Conservation (phyloP, 2,113 vertebrate species). For the Lynx canadensis region DNA sequence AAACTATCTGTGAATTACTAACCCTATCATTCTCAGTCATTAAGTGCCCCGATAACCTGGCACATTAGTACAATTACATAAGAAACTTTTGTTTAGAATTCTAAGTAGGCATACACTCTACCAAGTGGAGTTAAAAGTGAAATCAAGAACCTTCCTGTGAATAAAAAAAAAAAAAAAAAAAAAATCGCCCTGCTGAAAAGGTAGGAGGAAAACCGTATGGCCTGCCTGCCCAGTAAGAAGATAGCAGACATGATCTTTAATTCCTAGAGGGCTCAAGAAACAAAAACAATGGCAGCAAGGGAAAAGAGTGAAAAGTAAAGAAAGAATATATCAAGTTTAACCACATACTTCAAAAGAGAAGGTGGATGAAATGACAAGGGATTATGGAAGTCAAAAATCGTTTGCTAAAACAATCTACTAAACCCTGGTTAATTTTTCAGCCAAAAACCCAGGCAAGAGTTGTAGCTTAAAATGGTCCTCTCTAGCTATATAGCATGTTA, state of each 20-base stretch:
- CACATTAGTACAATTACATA: neutral
- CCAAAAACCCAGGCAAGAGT: conserved; percentile 40
- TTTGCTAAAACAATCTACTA: neutral
- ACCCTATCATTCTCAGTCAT: conserved; percentile 18
- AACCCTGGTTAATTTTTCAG: conserved; percentile 27
- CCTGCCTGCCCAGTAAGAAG: neutral
- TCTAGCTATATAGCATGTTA: neutral
- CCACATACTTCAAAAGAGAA: neutral
- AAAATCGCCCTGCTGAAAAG: neutral
- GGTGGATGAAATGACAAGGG: neutral
- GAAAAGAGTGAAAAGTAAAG: neutral
- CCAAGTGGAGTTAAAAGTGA: conserved; percentile 33
- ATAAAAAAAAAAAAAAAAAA: neutral
- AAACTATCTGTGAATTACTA: conserved; percentile 46
- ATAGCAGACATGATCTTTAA: neutral
- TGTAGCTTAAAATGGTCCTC: conserved; percentile 29
- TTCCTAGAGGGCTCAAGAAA: conserved; percentile 42
- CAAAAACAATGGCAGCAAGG: neutral
- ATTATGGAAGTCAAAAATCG: conserved; percentile 44
- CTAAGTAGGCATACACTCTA: neutral
- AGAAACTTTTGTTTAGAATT: conserved; percentile 49
- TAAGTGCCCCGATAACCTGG: neutral
- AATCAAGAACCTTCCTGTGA: neutral
- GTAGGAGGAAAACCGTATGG: neutral
- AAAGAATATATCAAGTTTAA: conserved; percentile 33